Percentiles rank a stretch among this genome's conserved stretches.
These are phyloP conservation scores for Stylophora pistillata DNA, from an alignment of 64 coral and sea anemone genomes.

Conservation along the genomic window DNA sequence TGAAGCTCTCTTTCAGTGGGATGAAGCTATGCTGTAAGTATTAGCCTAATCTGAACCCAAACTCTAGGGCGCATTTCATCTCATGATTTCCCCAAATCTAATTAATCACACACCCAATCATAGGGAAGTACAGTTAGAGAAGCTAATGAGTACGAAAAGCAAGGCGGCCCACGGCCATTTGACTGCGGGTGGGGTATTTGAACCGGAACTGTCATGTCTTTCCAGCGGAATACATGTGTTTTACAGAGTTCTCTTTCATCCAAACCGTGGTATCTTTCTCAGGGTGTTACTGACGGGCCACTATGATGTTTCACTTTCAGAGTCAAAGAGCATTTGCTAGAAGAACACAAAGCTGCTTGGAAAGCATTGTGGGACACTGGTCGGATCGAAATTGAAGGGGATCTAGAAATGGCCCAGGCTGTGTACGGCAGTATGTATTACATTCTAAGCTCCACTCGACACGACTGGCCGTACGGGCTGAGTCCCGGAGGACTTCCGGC, in stretches of 20 bases:
- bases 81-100: no score
- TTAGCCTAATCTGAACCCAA: not conserved
- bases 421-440: constrained; percentile 66
- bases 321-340: constrained; percentile 14
- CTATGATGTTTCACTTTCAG: not conserved
- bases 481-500: constrained; percentile 69
- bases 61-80: no score
- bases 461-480: constrained; percentile 68
- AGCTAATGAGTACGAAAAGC: no score
- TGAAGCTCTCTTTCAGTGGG: constrained; percentile 66
- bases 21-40: constrained; percentile 46
- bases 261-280: no score
- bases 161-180: no score
- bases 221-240: no score
- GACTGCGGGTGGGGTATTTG: no score
- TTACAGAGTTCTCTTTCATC: no score
- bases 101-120: no score
- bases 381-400: constrained; percentile 55
- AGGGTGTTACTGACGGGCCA: no score
- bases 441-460: constrained; percentile 62
- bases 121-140: no score
- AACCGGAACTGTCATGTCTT: no score
- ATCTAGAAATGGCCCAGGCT: constrained; percentile 64
- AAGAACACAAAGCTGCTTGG: constrained; percentile 64
- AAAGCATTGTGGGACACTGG: constrained; percentile 57